Conservation (phyloP, 2,797 vertebrate genomes). For the Periparus ater region DNA sequence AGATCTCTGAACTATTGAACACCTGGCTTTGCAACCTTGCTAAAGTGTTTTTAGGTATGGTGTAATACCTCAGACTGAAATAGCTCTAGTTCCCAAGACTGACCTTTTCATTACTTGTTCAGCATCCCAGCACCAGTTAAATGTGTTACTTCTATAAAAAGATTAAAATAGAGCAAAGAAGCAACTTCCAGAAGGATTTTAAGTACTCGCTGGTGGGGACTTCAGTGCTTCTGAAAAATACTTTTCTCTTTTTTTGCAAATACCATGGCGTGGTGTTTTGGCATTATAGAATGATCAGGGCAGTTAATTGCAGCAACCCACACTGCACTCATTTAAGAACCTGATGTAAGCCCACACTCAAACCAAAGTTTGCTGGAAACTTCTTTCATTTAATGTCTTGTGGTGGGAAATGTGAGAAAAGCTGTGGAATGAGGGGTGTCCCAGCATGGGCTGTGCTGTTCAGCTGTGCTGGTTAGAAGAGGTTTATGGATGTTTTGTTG, state of each 20-base stretch:
- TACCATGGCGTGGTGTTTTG: background rate
- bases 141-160: background rate
- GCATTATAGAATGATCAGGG: background rate
- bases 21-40: background rate
- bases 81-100: background rate
- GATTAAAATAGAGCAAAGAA: background rate
- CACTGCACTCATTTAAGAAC: background rate
- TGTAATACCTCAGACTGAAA: background rate
- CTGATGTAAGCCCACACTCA: background rate
- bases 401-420: background rate
- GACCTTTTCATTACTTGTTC: constrained; percentile 10
- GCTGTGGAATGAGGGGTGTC: background rate
- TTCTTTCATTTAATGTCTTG: background rate
- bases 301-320: background rate
- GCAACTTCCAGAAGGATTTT: background rate
- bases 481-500: background rate
- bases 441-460: background rate
- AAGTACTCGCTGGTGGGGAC: background rate
- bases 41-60: background rate
- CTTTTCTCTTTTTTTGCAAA: background rate
- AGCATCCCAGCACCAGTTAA: background rate
- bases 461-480: background rate
- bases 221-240: background rate
- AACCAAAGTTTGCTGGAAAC: background rate
- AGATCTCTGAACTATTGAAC: background rate